Evolutionary conservation across 2,888 invertebrate species (phyloP), one percentile per base, ranked within the genome.

Genomic region (Ophion ellenae): DNA sequence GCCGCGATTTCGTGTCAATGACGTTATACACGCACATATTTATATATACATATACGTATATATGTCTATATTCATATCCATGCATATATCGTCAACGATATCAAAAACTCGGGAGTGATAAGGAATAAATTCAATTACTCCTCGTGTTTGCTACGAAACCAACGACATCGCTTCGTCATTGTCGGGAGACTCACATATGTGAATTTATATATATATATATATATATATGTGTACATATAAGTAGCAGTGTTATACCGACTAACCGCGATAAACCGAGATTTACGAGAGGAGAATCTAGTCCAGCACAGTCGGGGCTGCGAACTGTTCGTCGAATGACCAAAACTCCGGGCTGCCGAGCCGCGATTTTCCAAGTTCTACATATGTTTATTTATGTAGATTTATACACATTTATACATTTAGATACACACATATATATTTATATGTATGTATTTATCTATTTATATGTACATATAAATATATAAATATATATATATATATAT

Each of bases 201-300:
- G 20, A 57, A 74, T 45, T 24, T 74, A 73, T 59, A 73, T 73
- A 59, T 24, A 17, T 67, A 57, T 61, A 70, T 69, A 45, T 40
- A 59, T 53, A 83, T 20, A 32, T 70, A n/a, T 70, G 32, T 73
- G 10, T 61, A 67, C 45, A 67, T 28, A 32, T 10, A 57, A 76
- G 45, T n/a, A 59, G 74, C 24, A 67, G 53, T 78, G 78, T 64
- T 57, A 75, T 36, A 24, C 59, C 28, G 75, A 75, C 45, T 82
- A 75, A 81, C 24, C 69, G 79, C 57, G 78, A 85, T 79, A 85
- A 82, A 70, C 45, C 75, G 78, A 79, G 70, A 74, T 79, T 75
- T 82, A 71, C 59, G 64, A 66, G 64, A 67, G 64, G 40, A 24
- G 61, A 69, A 36, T 61, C 69, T 78, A 70, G 70, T 36, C 17